Conservation (phyloP, 1,140 invertebrate genomes). For the Orussus abietinus region DNA sequence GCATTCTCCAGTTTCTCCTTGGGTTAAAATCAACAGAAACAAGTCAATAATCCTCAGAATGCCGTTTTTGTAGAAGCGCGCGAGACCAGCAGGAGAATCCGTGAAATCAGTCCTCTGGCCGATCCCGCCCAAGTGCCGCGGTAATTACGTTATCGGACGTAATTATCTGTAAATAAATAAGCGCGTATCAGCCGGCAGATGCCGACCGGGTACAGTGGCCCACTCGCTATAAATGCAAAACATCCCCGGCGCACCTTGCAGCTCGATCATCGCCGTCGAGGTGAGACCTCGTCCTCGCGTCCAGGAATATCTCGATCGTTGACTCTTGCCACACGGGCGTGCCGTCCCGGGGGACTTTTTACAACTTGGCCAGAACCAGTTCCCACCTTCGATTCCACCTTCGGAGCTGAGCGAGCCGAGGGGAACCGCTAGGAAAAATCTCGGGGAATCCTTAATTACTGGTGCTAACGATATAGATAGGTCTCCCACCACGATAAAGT, state of each 20-base stretch:
- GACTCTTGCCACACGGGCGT: background rate
- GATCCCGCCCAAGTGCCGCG: too few species aligned
- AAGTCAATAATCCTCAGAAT: too few species aligned
- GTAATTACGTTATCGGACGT: constrained; percentile 13
- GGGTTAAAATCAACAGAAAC: too few species aligned
- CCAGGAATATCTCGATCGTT: background rate
- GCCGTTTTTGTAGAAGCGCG: too few species aligned
- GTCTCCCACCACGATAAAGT: too few species aligned
- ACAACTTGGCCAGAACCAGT: background rate
- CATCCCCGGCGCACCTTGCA: background rate
- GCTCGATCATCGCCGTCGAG: background rate
- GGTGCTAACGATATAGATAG: background rate
- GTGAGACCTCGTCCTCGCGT: background rate
- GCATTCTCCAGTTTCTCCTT: too few species aligned
- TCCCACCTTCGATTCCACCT: background rate
- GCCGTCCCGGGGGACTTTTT: background rate
- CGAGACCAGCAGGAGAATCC: too few species aligned
- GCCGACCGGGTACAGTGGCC: constrained; percentile 3
- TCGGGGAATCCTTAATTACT: background rate
- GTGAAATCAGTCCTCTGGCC: too few species aligned
- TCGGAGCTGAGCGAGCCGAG: too few species aligned
- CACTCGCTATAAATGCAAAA: constrained; percentile 14
- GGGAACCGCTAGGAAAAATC: background rate
- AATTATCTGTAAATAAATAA: constrained; percentile 10
- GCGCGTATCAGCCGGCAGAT: background rate